phyloP scores from a whole-genome alignment of 2,113 vertebrate species.

The Noturus placidus region DNA sequence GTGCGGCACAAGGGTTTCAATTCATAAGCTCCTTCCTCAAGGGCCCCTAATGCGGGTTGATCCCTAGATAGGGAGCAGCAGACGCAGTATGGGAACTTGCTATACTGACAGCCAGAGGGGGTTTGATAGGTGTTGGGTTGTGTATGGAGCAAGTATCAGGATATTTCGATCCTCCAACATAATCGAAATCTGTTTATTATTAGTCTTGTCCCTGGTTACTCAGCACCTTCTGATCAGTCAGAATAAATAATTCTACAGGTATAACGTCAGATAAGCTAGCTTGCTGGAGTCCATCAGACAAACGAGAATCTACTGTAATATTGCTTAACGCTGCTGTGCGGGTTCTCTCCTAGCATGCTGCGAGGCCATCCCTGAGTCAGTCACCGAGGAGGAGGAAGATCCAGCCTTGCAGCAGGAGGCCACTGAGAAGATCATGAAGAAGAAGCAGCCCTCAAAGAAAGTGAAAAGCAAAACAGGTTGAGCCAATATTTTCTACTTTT shows the following conservation, averaged over 20 bases:
- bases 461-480: conserved; percentile 73
- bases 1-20: conserved; percentile 68
- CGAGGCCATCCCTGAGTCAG: conserved; percentile 71
- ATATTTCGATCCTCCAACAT: background rate
- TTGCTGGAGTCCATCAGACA: background rate
- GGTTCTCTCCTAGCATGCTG: conserved; percentile 74
- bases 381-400: conserved; percentile 77
- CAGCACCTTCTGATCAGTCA: background rate
- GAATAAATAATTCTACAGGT: background rate
- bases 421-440: conserved; percentile 66
- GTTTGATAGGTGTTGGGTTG: conserved; percentile 12
- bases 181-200: background rate
- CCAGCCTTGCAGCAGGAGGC: conserved; percentile 64
- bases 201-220: background rate
- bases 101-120: background rate
- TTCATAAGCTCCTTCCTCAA: conserved; percentile 67
- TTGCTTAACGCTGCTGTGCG: background rate
- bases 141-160: background rate
- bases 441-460: conserved; percentile 69
- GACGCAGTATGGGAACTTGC: background rate
- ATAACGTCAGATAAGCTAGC: background rate
- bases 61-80: conserved; percentile 58
- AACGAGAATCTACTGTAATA: background rate
- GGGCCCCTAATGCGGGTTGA: conserved; percentile 68
- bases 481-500: conserved; percentile 46